Conservation (phyloP, 1,140 invertebrate species). For the Drosophila kurseongensis region DNA sequence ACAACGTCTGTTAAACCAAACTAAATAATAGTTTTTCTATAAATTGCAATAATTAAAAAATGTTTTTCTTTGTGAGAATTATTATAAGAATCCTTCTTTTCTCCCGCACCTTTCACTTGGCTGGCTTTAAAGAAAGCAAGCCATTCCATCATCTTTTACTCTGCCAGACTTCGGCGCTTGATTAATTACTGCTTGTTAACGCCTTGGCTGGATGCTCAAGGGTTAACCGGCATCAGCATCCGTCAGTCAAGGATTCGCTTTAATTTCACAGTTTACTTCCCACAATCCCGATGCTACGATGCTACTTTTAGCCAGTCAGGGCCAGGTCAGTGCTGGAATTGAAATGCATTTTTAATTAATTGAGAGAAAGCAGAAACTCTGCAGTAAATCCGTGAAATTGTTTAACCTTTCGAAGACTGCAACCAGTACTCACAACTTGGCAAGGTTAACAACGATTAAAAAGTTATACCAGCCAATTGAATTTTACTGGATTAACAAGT, state of each 20-base stretch:
- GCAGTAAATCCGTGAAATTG: slow-evolving; percentile 25
- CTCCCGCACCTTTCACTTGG: slow-evolving; percentile 14
- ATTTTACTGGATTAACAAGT: slow-evolving; percentile 17
- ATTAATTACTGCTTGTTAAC: slow-evolving; percentile 46
- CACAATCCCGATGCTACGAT: slow-evolving; percentile 17
- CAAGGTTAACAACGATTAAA: slow-evolving; percentile 26
- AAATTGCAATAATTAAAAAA: no score
- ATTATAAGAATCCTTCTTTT: neutral
- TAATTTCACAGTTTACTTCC: slow-evolving; percentile 45
- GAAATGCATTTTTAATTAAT: slow-evolving; percentile 50
- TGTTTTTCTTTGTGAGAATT: neutral
- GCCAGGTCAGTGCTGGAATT: slow-evolving; percentile 16
- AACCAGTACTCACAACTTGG: slow-evolving; percentile 1
- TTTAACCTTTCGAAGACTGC: slow-evolving; percentile 28
- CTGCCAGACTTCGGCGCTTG: slow-evolving; percentile 13
- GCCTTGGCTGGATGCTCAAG: slow-evolving; percentile 31
- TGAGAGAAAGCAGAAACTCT: slow-evolving; percentile 28
- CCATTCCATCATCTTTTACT: slow-evolving; percentile 25
- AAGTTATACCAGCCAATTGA: slow-evolving; percentile 23
- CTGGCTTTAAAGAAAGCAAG: slow-evolving; percentile 12
- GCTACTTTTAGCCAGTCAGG: slow-evolving; percentile 23
- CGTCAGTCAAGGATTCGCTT: slow-evolving; percentile 35
- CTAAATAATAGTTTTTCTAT: no score
- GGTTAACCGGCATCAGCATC: slow-evolving; percentile 32
- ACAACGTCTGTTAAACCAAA: no score